phyloP scores from a whole-genome alignment of 2,888 invertebrate genomes.

The Amblyjoppa fuscipennis region DNA sequence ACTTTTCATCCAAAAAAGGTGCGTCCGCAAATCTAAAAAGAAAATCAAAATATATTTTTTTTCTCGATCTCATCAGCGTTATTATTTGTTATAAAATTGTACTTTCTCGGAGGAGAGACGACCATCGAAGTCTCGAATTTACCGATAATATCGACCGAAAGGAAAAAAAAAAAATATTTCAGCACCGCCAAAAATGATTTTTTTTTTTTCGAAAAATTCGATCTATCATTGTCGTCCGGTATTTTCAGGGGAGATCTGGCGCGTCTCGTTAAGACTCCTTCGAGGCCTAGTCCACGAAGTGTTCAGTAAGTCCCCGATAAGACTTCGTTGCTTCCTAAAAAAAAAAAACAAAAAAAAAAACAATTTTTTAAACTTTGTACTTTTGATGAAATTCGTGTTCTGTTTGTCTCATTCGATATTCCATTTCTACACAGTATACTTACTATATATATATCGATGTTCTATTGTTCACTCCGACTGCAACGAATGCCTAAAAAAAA shows the following conservation, averaged over 20 bases:
- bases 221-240: conserved; percentile 74
- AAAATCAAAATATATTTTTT: too few relatives aligned
- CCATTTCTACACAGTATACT: conserved; percentile 44
- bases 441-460: conserved; percentile 66
- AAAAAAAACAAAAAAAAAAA: not conserved
- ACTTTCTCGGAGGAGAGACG: too few relatives aligned
- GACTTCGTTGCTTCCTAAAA: conserved; percentile 65
- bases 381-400: conserved; percentile 66
- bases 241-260: conserved; percentile 87
- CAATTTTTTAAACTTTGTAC: not conserved
- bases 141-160: too few relatives aligned
- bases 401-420: conserved; percentile 47
- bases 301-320: conserved; percentile 82
- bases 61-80: too few relatives aligned
- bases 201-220: conserved; percentile 38
- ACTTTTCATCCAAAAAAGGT: not conserved
- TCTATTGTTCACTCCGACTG: conserved; percentile 49
- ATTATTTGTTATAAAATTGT: too few relatives aligned
- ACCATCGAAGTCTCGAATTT: too few relatives aligned
- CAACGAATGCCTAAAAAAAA: conserved; percentile 21
- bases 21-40: too few relatives aligned
- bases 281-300: conserved; percentile 83
- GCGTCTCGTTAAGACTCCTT: conserved; percentile 82
- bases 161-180: not conserved
- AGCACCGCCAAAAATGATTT: too few relatives aligned